Evolutionary conservation across 2,797 vertebrate genomes (phyloP).

Genomic region (Molossus molossus): DNA sequence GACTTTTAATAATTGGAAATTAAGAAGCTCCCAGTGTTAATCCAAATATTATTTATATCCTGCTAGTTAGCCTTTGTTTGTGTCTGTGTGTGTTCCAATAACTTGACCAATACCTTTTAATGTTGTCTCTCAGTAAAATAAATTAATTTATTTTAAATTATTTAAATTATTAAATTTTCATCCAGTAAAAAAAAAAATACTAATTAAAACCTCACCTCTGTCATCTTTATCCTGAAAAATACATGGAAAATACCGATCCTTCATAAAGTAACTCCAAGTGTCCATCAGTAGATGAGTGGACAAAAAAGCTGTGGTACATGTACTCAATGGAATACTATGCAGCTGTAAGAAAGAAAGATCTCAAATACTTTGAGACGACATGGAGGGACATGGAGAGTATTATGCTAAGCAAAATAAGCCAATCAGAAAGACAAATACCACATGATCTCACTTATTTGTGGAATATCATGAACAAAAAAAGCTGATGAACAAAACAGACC

Average conservation of each 20-base stretch:
- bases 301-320: no score
- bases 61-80: background rate
- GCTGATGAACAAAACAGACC: no score
- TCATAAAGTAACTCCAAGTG: background rate
- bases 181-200: background rate
- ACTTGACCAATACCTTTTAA: background rate
- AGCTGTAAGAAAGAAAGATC: no score
- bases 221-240: background rate
- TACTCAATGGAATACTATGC: no score
- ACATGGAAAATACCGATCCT: background rate
- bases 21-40: background rate
- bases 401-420: no score
- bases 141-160: no score
- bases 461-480: no score
- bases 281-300: no score
- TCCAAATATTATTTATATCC: background rate
- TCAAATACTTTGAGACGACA: no score
- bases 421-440: no score
- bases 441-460: no score
- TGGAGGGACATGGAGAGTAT: no score
- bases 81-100: background rate
- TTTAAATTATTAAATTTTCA: conserved; percentile 37
- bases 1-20: conserved; percentile 2
- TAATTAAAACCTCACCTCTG: background rate
- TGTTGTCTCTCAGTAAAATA: conserved; percentile 24